Percentiles rank a stretch among this genome's conserved stretches.
Evolutionary conservation across 1,140 invertebrate genomes (phyloP).

Genomic region (Caenorhabditis brenneri): DNA sequence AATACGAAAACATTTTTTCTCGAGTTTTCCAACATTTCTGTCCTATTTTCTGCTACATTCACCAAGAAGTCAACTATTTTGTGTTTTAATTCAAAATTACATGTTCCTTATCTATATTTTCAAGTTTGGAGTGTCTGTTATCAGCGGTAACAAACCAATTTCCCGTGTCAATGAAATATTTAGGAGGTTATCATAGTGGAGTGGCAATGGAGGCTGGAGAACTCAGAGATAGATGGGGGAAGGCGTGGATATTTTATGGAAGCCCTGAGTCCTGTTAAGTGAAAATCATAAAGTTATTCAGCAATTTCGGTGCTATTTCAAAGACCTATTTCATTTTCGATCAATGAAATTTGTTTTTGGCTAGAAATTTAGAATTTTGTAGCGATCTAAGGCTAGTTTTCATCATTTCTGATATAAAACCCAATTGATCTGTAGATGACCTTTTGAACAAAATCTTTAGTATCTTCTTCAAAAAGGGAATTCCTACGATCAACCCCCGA

Average conservation of each 20-base stretch:
- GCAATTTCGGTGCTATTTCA: no score
- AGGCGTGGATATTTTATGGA: not conserved
- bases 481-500: not conserved
- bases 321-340: no score
- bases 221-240: not conserved
- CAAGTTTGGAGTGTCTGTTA: not conserved
- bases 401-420: no score
- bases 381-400: no score
- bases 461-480: not conserved
- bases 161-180: not conserved
- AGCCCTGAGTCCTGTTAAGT: no score
- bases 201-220: not conserved
- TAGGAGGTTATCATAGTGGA: not conserved
- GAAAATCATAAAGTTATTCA: no score
- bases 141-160: not conserved
- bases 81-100: not conserved
- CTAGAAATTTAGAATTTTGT: no score
- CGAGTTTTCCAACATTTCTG: no score
- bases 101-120: not conserved
- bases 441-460: not conserved
- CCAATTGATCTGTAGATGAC: no score
- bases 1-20: not conserved
- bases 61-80: not conserved
- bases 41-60: not conserved
- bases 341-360: no score